These are phyloP conservation scores for Cantharis nigra DNA, from an alignment of 2,888 invertebrate genomes.

Conservation along the genomic window DNA sequence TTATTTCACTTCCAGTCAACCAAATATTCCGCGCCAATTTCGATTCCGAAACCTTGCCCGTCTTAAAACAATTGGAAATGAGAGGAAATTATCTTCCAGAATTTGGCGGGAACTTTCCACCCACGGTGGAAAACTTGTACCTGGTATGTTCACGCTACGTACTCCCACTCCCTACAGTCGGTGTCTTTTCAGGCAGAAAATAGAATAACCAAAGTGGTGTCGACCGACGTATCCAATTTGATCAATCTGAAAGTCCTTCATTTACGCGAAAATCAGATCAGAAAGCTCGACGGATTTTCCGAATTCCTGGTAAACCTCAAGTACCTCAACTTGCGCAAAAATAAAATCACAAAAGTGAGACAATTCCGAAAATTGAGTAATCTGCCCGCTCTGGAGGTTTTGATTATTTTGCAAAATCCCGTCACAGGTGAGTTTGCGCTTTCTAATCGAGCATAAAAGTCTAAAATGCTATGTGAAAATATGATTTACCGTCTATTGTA, in stretches of 20 bases:
- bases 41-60: conserved; percentile 41
- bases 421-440: conserved; percentile 41
- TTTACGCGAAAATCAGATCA: conserved; percentile 69
- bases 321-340: conserved; percentile 64
- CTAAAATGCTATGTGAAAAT: not conserved
- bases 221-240: conserved; percentile 66
- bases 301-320: conserved; percentile 54
- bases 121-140: conserved; percentile 71
- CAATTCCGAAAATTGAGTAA: conserved; percentile 62
- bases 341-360: conserved; percentile 58
- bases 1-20: conserved; percentile 40
- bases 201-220: conserved; percentile 65
- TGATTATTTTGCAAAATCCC: conserved; percentile 63
- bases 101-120: conserved; percentile 57
- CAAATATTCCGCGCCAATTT: conserved; percentile 48
- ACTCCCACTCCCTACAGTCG: no score
- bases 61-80: conserved; percentile 61
- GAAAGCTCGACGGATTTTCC: conserved; percentile 60
- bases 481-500: not conserved
- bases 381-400: conserved; percentile 57
- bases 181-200: conserved; percentile 63
- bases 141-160: conserved; percentile 47
- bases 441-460: not conserved
- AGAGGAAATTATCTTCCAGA: conserved; percentile 59
- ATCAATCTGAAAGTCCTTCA: conserved; percentile 70